Base-by-base conservation (phyloP, 2,113 vertebrate species). In the Hyperopisus bebe region DNA sequence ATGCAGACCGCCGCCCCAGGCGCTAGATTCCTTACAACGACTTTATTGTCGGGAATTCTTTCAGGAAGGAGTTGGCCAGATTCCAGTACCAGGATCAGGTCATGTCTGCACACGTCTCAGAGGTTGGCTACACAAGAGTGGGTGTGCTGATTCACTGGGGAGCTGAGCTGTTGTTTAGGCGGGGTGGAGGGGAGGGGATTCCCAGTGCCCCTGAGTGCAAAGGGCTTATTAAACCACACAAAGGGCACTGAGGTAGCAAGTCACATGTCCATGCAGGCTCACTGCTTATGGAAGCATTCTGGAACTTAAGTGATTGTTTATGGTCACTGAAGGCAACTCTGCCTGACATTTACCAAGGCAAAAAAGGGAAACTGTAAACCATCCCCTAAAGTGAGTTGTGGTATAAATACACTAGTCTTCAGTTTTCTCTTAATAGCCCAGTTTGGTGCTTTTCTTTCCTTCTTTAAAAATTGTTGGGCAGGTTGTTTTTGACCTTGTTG, bases 121-220 rank as follows among this genome's bases (percentile, higher is more conserved):
- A 90, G 92, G 90, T 90, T 90, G 92, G 88, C 46, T 53, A 24
- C 51, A 46, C 50, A 88, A 70, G 50, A 89, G 15, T 80, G 84
- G 86, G 90, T 35, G 46, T 88, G 86, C 87, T 94, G 94, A 95
- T 89, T 95, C 93, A 94, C 47, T 58, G 89, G 92, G 91, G 86
- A 91, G 90, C 91, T 93, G 93, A 89, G 88, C 42, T 95, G 93
- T 80, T 80, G 74, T 95, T 95, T 94, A 93, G 93, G 92, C 91
- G 92, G 85, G 90, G 89, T 53, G 89, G 35, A 46, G 88, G 86
- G 51, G 90, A 70, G 53, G 89, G 89, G 85, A 87, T 87, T 90
- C 89, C 85, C 89, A 80, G 35, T 39, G 53, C 82, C 27, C 21
- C 17, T n/a, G 24, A 70, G 1, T 70, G 84, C 27, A 31, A 51